Percentiles rank a stretch among this genome's conserved stretches.
Conservation (phyloP, 2,888 invertebrate species). For the Stenchaetothrips biformis region DNA sequence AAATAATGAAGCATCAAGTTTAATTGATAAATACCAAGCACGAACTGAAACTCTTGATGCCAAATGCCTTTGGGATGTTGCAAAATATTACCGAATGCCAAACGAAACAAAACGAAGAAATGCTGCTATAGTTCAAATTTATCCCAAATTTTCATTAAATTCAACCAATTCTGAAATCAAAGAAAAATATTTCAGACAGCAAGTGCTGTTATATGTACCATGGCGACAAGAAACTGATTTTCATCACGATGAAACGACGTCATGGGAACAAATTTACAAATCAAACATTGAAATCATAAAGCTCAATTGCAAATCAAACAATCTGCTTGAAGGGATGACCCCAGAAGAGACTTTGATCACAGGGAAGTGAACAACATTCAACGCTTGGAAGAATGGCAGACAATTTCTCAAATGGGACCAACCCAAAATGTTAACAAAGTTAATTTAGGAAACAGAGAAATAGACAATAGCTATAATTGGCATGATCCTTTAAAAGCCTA, state of each 20-base stretch:
- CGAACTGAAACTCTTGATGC: not conserved
- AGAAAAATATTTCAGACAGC: not conserved
- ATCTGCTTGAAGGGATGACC: too few relatives aligned
- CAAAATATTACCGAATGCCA: not conserved
- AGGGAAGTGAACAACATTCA: not conserved
- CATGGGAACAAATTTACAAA: not conserved
- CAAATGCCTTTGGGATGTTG: not conserved
- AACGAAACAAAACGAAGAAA: not conserved
- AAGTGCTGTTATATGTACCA: not conserved
- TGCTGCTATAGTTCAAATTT: not conserved
- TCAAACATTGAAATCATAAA: not conserved
- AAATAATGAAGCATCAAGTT: not conserved
- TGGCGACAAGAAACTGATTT: not conserved
- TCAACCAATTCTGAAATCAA: not conserved
- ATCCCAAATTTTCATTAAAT: not conserved
- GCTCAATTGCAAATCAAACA: too few relatives aligned
- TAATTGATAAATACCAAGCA: not conserved
- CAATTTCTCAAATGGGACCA: not conserved
- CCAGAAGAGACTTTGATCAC: not conserved
- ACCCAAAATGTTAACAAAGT: not conserved
- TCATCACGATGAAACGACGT: not conserved
- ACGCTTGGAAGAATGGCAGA: not conserved
- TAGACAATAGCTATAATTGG: not conserved
- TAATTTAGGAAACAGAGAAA: not conserved
- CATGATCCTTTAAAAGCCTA: not conserved